Evolutionary conservation across 2,113 vertebrate species (phyloP).

Genomic region (human): GRCh38 chr2:6699501-6700000

Average conservation of each 20-base stretch:
- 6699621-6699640: no score
- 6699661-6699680: not conserved
- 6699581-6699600: not conserved
- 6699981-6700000: not conserved
- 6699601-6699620: not conserved
- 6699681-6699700: not conserved
- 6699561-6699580: not conserved
- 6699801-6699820: not conserved
- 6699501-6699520: not conserved
- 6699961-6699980: not conserved
- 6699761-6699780: not conserved
- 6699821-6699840: not conserved
- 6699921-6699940: not conserved
- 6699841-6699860: not conserved
- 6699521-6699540: not conserved
- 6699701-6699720: not conserved
- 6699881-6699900: not conserved
- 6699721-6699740: not conserved
- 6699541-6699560: not conserved
- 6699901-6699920: not conserved
- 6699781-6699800: not conserved
- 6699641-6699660: not conserved
- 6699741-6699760: not conserved
- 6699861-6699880: not conserved
- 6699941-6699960: not conserved